phyloP scores from a whole-genome alignment of 2,888 invertebrate genomes.

The Eupithecia tripunctaria region DNA sequence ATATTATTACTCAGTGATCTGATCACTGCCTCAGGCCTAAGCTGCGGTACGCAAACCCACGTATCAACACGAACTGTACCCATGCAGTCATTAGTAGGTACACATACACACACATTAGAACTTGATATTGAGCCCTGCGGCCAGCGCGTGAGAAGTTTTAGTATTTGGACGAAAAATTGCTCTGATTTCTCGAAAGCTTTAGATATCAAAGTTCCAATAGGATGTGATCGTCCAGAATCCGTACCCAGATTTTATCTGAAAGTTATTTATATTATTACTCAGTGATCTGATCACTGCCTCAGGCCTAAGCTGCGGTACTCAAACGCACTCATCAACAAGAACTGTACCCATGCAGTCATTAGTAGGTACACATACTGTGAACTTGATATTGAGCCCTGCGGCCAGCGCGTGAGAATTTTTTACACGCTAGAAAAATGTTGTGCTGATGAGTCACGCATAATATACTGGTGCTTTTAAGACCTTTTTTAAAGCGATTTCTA shows the following conservation, averaged over 20 bases:
- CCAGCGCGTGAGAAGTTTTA: no score
- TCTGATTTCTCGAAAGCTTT: neutral
- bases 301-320: neutral
- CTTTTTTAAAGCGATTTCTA: neutral
- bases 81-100: no score
- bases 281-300: neutral
- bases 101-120: no score
- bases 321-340: neutral
- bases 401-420: conserved; percentile 58
- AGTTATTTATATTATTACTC: neutral
- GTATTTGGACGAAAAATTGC: neutral
- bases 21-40: no score
- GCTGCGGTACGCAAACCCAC: no score
- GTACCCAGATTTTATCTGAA: neutral
- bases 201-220: neutral
- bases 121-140: no score
- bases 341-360: neutral
- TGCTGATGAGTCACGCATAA: conserved; percentile 58
- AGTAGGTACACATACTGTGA: conserved; percentile 50
- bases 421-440: conserved; percentile 56
- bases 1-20: no score
- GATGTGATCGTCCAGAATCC: neutral
- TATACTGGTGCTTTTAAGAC: neutral
- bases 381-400: conserved; percentile 58
- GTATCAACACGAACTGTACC: no score